Percentiles rank a stretch among this genome's conserved stretches.
phyloP scores from a whole-genome alignment of 2,888 invertebrate genomes.

The Vannuccia rotundouncinata region DNA sequence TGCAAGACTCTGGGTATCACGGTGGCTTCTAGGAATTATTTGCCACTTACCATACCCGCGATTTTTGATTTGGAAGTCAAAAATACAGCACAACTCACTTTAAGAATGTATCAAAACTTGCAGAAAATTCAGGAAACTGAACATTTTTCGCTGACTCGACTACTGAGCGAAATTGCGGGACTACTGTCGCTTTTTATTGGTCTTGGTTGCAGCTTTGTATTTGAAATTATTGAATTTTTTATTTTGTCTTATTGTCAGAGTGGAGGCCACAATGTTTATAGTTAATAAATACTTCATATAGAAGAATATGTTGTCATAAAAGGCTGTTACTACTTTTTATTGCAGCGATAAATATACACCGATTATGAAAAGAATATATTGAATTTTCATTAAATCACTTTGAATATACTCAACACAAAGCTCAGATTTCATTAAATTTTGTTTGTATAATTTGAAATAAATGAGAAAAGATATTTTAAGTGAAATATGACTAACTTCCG shows the following conservation, averaged over 20 bases:
- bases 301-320: too few species aligned
- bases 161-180: background rate
- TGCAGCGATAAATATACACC: too few species aligned
- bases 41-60: background rate
- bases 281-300: too few species aligned
- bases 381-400: too few species aligned
- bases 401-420: too few species aligned
- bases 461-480: too few species aligned
- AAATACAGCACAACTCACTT: background rate
- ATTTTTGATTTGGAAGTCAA: background rate
- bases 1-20: background rate
- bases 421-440: too few species aligned
- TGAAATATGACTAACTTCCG: too few species aligned
- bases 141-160: background rate
- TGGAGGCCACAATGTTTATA: slow-evolving; percentile 7
- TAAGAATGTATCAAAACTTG: slow-evolving; percentile 1
- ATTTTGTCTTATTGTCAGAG: background rate
- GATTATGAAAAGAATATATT: too few species aligned
- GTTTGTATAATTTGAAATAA: too few species aligned
- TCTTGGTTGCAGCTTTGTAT: background rate
- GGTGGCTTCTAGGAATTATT: background rate
- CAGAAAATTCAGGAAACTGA: background rate
- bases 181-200: background rate
- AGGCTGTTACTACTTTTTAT: too few species aligned
- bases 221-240: background rate